Percentiles rank a stretch among this genome's conserved stretches.
These are phyloP conservation scores for Tiphia femorata DNA, from an alignment of 2,888 invertebrate species.

Conservation along the genomic window DNA sequence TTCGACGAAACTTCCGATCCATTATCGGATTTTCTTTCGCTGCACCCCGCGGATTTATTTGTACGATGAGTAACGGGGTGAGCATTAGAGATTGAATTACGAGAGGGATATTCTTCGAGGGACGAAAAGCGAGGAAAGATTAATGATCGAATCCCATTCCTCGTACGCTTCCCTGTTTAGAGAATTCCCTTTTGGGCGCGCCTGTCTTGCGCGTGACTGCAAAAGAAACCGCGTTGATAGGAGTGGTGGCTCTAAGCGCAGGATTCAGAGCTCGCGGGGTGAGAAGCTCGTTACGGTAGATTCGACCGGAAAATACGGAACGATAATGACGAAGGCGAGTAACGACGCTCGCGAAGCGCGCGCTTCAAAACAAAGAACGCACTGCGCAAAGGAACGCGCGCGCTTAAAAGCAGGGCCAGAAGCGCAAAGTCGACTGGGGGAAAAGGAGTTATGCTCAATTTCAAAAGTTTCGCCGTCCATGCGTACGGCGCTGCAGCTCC, in stretches of 20 bases:
- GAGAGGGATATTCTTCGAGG: not conserved
- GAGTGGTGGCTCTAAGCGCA: too few relatives aligned
- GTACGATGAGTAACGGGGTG: too few relatives aligned
- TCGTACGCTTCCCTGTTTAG: too few relatives aligned
- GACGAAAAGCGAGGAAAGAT: not conserved
- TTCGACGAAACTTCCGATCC: too few relatives aligned
- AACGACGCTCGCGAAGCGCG: not conserved
- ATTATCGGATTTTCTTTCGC: too few relatives aligned
- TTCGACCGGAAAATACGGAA: slow-evolving; percentile 14
- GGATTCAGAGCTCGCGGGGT: too few relatives aligned
- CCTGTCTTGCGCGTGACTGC: too few relatives aligned
- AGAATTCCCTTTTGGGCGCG: too few relatives aligned
- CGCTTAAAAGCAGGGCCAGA: not conserved
- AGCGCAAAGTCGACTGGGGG: slow-evolving; percentile 8
- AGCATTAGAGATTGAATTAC: too few relatives aligned
- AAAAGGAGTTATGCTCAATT: slow-evolving; percentile 22
- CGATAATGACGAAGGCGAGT: slow-evolving; percentile 27
- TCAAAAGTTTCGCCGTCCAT: slow-evolving; percentile 31
- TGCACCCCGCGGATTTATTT: too few relatives aligned
- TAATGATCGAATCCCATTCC: too few relatives aligned
- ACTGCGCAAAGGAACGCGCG: not conserved
- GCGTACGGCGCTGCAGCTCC: slow-evolving; percentile 6
- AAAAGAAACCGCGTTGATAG: too few relatives aligned
- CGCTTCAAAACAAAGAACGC: slow-evolving; percentile 14
- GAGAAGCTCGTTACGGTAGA: slow-evolving; percentile 13